Base-by-base conservation (phyloP, 2,888 invertebrate species). In the Chironomus tentans region DNA sequence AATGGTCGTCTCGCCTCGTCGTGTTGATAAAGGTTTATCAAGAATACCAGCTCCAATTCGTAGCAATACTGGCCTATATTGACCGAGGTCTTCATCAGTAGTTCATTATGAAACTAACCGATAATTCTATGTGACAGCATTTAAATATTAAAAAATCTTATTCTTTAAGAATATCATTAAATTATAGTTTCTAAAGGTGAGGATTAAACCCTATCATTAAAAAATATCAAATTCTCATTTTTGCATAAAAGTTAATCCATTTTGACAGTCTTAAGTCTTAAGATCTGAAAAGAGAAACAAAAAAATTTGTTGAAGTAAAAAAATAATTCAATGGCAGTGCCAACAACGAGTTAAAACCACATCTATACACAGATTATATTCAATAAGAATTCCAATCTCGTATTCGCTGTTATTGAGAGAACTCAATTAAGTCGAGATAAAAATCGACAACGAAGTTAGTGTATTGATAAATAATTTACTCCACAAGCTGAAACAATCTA, bases 41-140 rank as follows among this genome's bases (percentile, higher is more conserved):
- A 81, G 81, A 78, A 84, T 84, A 79, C 84, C 84, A 77, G 83
- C 83, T 77, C 84, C 84, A 24, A 81, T 83, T 70, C 77, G 79
- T 72, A 77, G 78, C 68, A 78, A 79, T 76, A 78, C 79, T 15
- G 78, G 78, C 46, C 76, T 79, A 70, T 79, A 79, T 77, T 79
- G 77, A 78, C 76, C 22, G 48, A 24, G 68, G 38, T 46, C 48
- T 47, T 47, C 62, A 10, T 73, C 73, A 21, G 15, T 62, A 62
- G 12, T 62, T 62, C 62, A 15, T 18, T 62, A 56, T 56, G 72
- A 62, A 18, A 28, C 28, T 21, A n/a, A 50, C n/a, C 56, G 15
- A 62, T 13, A 56, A 71, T 13, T 4, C 46, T 70, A 46, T 10
- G 24, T 50, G 62, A 73, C 21, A 73, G 73, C 73, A 73, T 73